Conservation (phyloP, 2,113 vertebrate species). For the Ochotona princeps region DNA sequence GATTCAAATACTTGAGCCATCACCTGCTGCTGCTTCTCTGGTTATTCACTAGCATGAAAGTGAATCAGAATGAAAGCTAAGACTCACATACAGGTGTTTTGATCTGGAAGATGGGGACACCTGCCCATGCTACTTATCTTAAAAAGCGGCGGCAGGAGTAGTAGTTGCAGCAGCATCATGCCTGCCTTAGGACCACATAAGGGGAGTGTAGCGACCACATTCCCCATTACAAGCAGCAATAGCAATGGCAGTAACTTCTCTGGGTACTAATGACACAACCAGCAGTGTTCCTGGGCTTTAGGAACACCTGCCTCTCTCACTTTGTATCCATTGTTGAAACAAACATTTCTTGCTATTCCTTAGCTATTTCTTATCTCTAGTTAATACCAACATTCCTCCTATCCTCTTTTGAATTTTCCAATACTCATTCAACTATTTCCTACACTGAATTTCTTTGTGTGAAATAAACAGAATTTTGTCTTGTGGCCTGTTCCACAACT, state of each 20-base stretch:
- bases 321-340: neutral
- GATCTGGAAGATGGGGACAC: too few relatives aligned
- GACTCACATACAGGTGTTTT: too few relatives aligned
- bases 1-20: too few relatives aligned
- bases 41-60: too few relatives aligned
- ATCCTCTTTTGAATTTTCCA: neutral
- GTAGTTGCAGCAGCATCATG: neutral
- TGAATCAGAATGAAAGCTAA: too few relatives aligned
- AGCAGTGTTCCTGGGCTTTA: neutral
- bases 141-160: neutral
- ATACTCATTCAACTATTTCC: neutral
- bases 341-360: too few relatives aligned
- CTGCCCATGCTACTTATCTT: neutral
- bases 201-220: rapidly evolving
- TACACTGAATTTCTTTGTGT: neutral
- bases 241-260: too few relatives aligned
- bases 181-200: neutral
- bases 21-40: too few relatives aligned
- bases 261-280: too few relatives aligned
- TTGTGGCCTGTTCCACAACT: neutral
- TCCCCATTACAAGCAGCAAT: neutral
- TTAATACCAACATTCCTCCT: neutral
- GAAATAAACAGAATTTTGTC: neutral
- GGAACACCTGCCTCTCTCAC: too few relatives aligned
- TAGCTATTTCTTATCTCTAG: neutral